Percentiles rank a stretch among this genome's conserved stretches.
Conservation (phyloP, 2,797 vertebrate species). For the Cichlasoma orientale region DNA sequence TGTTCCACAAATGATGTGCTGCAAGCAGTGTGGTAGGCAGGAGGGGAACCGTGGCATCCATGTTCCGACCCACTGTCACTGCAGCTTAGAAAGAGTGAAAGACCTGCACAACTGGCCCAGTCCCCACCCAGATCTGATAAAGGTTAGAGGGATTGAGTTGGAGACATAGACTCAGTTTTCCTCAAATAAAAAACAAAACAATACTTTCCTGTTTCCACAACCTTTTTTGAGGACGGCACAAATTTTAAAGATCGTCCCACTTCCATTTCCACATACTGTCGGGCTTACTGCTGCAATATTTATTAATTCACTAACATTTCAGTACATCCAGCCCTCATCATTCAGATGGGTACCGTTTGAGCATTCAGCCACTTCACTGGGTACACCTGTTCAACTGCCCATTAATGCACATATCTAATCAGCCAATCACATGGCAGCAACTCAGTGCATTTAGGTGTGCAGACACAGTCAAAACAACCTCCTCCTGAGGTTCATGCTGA, state of each 20-base stretch:
- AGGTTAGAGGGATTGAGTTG: neutral
- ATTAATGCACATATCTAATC: neutral
- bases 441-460: neutral
- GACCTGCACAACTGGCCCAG: neutral
- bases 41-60: conserved; percentile 24
- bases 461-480: neutral
- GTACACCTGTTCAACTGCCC: neutral
- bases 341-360: neutral
- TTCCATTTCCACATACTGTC: no score
- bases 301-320: no score
- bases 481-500: neutral
- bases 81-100: neutral
- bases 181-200: neutral
- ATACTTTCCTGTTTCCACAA: neutral
- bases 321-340: neutral
- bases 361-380: neutral
- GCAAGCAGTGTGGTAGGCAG: conserved; percentile 30
- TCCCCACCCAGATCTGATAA: neutral
- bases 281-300: no score
- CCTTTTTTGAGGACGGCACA: no score
- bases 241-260: no score
- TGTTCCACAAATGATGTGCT: conserved; percentile 47
- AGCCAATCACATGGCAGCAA: neutral
- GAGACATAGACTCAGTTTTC: neutral
- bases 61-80: conserved; percentile 7